phyloP scores from a whole-genome alignment of 2,888 invertebrate species.

The Tribolium freemani region DNA sequence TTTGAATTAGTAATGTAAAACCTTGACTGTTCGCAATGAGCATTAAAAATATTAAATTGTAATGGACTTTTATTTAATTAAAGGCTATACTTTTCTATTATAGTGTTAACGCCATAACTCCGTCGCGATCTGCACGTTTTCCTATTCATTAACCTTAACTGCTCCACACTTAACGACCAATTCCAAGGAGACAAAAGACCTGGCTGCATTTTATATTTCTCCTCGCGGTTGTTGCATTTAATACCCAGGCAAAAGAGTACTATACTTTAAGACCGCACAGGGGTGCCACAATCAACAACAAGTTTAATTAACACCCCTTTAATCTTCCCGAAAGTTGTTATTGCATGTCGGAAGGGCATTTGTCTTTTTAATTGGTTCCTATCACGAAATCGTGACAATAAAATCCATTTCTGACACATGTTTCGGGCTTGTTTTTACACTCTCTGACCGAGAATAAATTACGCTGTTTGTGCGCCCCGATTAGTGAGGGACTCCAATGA shows the following conservation, averaged over 20 bases:
- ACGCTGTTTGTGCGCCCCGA: constrained; percentile 15
- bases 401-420: constrained; percentile 38
- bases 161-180: constrained; percentile 2
- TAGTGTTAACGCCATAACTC: constrained; percentile 26
- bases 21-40: constrained; percentile 31
- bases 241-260: neutral
- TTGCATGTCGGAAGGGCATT: constrained; percentile 32
- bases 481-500: neutral
- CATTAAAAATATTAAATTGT: constrained; percentile 28
- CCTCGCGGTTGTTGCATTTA: constrained; percentile 6
- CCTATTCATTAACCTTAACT: constrained; percentile 28
- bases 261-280: neutral
- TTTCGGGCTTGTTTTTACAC: constrained; percentile 32
- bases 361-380: constrained; percentile 40
- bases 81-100: constrained; percentile 32
- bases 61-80: constrained; percentile 31
- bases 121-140: constrained; percentile 17
- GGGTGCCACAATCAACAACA: constrained; percentile 16
- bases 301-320: constrained; percentile 40
- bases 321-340: constrained; percentile 33
- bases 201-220: neutral
- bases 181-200: constrained; percentile 13
- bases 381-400: constrained; percentile 36
- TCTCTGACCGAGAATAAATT: constrained; percentile 13
- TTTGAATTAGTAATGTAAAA: constrained; percentile 13